Evolutionary conservation across 1,140 invertebrate species (phyloP).

Genomic region (Tetramorium simillimum): DNA sequence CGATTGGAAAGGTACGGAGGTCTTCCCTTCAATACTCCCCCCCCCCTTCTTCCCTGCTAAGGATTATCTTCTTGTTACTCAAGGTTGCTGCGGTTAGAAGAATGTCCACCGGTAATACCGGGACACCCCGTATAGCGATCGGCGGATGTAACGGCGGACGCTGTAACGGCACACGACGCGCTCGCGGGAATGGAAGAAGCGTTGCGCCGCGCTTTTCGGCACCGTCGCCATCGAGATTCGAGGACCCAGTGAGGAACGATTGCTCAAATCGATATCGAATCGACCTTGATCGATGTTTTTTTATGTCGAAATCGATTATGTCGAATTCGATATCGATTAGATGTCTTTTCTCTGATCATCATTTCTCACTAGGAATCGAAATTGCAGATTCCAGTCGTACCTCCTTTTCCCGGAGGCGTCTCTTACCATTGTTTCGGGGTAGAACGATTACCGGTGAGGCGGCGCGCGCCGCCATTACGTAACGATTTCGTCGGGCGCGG

Average conservation of each 20-base stretch:
- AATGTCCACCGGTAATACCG: neutral
- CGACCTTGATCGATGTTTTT: too few species aligned
- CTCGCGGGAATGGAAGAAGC: too few species aligned
- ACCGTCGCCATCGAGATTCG: too few species aligned
- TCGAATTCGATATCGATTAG: too few species aligned
- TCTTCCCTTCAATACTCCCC: neutral
- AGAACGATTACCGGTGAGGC: slow-evolving; percentile 67
- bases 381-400: slow-evolving; percentile 63
- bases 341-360: too few species aligned
- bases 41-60: neutral
- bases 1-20: neutral
- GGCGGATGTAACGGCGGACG: neutral
- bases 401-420: slow-evolving; percentile 47
- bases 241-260: too few species aligned
- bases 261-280: too few species aligned
- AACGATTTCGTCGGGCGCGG: slow-evolving; percentile 58
- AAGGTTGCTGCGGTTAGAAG: neutral
- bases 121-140: neutral
- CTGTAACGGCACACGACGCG: slow-evolving; percentile 33
- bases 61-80: slow-evolving; percentile 36
- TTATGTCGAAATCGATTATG: too few species aligned
- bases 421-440: slow-evolving; percentile 72
- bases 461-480: slow-evolving; percentile 32
- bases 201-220: too few species aligned
- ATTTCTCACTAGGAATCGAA: neutral